Evolutionary conservation across 2,113 vertebrate species (phyloP).

Genomic region (Bubo bubo): DNA sequence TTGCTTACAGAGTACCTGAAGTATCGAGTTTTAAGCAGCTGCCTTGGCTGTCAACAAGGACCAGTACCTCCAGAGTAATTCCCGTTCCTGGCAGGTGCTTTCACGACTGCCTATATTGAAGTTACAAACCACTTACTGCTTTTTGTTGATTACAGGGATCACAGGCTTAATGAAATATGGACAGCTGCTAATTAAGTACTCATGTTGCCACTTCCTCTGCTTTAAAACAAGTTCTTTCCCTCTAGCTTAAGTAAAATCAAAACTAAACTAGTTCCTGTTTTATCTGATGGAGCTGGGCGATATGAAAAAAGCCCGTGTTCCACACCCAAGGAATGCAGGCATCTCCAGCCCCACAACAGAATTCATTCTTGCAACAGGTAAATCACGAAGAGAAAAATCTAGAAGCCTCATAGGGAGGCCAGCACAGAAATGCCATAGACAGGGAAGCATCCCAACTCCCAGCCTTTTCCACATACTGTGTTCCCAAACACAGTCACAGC

Average conservation of each 20-base stretch:
- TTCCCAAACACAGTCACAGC: background rate
- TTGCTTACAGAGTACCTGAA: background rate
- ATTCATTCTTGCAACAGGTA: background rate
- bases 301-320: background rate
- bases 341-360: background rate
- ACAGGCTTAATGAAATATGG: background rate
- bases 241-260: background rate
- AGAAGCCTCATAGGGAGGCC: background rate
- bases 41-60: background rate
- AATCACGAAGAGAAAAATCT: background rate
- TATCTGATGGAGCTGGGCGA: background rate
- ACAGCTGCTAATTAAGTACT: background rate
- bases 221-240: background rate
- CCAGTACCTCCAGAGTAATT: background rate
- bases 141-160: background rate
- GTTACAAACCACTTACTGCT: background rate
- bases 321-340: background rate
- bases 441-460: background rate
- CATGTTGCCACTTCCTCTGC: background rate
- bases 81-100: background rate
- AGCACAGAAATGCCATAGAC: background rate
- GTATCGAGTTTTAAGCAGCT: background rate
- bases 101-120: background rate
- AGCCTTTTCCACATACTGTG: background rate
- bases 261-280: background rate